phyloP scores from a whole-genome alignment of 2,113 vertebrate species.

The Brachyhypopomus occidentalis region DNA sequence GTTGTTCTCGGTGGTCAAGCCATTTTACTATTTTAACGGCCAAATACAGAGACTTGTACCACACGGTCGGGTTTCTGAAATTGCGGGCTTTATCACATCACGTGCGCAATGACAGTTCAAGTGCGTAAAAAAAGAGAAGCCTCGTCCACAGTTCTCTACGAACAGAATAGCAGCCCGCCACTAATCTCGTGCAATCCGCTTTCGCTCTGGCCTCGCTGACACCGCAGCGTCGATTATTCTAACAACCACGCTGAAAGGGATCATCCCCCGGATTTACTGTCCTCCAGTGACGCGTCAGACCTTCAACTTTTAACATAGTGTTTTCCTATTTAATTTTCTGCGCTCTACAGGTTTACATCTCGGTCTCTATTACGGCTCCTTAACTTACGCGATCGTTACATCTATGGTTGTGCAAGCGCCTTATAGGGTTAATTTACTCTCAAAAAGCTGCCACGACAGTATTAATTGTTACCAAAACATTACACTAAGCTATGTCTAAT shows the following conservation, averaged over 20 bases:
- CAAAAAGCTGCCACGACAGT: not conserved
- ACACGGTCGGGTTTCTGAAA: not conserved
- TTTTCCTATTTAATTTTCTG: not conserved
- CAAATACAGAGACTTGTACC: not conserved
- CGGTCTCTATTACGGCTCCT: not conserved
- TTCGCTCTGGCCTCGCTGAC: slow-evolving; percentile 62
- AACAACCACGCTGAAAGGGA: slow-evolving; percentile 62
- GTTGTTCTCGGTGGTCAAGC: not conserved
- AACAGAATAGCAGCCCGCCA: slow-evolving; percentile 70
- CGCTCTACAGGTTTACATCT: not conserved
- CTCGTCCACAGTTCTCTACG: slow-evolving; percentile 18
- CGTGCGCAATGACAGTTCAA: not conserved
- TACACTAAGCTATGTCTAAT: not conserved
- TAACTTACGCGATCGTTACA: not conserved
- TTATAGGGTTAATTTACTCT: not conserved
- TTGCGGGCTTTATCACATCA: not conserved
- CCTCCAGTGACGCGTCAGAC: slow-evolving; percentile 14
- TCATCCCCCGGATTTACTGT: slow-evolving; percentile 59
- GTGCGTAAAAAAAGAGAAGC: not conserved
- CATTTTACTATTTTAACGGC: not conserved
- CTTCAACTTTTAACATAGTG: slow-evolving; percentile 15
- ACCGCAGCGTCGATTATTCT: slow-evolving; percentile 60
- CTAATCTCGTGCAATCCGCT: slow-evolving; percentile 76
- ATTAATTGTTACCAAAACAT: not conserved
- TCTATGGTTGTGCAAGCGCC: not conserved